These are phyloP conservation scores for Drosophila sechellia DNA, from an alignment of 1,140 invertebrate genomes.

Conservation along the genomic window DNA sequence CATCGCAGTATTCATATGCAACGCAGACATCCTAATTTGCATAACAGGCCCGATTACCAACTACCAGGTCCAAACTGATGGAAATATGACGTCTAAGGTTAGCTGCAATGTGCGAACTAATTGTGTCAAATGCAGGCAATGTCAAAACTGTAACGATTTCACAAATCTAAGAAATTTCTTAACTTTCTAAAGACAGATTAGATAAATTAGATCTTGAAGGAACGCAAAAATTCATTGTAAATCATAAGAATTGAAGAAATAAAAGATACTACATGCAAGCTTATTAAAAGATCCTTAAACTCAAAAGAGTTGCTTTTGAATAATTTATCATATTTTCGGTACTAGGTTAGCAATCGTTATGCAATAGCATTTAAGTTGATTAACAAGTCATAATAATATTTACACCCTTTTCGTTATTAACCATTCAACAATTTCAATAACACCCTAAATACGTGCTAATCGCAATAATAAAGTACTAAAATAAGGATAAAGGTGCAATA, in stretches of 20 bases:
- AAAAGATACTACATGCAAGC: too few species aligned
- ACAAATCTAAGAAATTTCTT: not conserved
- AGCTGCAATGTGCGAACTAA: slow-evolving; percentile 39
- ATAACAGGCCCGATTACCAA: slow-evolving; percentile 53
- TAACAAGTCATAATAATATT: not conserved
- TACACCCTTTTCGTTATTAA: slow-evolving; percentile 2
- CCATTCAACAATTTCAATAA: slow-evolving; percentile 38
- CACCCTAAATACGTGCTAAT: slow-evolving; percentile 43
- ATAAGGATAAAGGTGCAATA: slow-evolving; percentile 58
- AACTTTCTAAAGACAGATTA: not conserved
- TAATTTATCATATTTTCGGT: too few species aligned
- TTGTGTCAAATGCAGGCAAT: slow-evolving; percentile 37
- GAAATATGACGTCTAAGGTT: slow-evolving; percentile 63
- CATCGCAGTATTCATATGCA: slow-evolving; percentile 45
- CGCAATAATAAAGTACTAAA: slow-evolving; percentile 19
- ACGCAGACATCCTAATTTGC: slow-evolving; percentile 48
- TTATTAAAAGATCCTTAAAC: too few species aligned
- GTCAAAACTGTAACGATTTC: slow-evolving; percentile 5
- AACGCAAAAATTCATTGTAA: too few species aligned
- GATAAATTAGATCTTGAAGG: too few species aligned
- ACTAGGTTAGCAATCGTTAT: not conserved
- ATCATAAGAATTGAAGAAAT: too few species aligned
- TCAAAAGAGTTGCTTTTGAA: too few species aligned
- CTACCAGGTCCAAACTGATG: slow-evolving; percentile 61
- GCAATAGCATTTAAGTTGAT: not conserved